Evolutionary conservation across 2,113 vertebrate genomes (phyloP), one percentile per base, ranked within the genome.

Genomic region (Eptatretus burgeri): DNA sequence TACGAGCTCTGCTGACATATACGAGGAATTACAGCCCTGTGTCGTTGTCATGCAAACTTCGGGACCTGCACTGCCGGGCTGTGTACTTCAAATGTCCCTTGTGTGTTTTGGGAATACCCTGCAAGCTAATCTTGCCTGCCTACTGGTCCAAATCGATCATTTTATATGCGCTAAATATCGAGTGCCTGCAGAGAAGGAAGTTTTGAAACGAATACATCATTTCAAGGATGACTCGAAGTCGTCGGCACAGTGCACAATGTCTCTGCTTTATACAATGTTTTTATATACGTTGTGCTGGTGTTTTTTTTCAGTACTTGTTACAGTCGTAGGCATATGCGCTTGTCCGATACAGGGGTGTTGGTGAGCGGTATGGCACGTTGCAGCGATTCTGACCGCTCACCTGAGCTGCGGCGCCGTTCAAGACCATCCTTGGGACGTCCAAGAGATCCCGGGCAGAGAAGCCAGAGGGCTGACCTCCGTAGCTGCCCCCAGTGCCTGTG

Each of bases 401-500:
- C 56, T 60, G 56, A n/a, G 56, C 56, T 20, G 56, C 56, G 56
- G 56, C 56, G 56, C n/a, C 56, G 56, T 20, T 60, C 56, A 20
- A n/a, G 20, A 20, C 56, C 56, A 60, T n/a, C n/a, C 56, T 20
- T 13, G 56, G 56, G n/a, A 20, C n/a, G 56, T 60, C 56, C n/a
- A 60, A 60, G 10, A 60, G n/a, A 20, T 60, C 56, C n/a, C 56
- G 56, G n/a, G 56, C 11, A 20, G n/a, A n/a, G 12, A 60, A 60
- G 20, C 20, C n/a, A n/a, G n/a, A 20, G n/a, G n/a, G 56, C 53
- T 60, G 56, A n/a, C 20, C n/a, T 20, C 20, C n/a, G 13, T n/a
- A 17, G 56, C n/a, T 20, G 56, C n/a, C n/a, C 10, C 56, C 20
- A 60, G n/a, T 20, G 20, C n/a, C 56, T 10, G n/a, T 11, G 56